These are phyloP conservation scores for Trichomalopsis sarcophagae DNA, from an alignment of 1,140 invertebrate species.

Conservation along the genomic window DNA sequence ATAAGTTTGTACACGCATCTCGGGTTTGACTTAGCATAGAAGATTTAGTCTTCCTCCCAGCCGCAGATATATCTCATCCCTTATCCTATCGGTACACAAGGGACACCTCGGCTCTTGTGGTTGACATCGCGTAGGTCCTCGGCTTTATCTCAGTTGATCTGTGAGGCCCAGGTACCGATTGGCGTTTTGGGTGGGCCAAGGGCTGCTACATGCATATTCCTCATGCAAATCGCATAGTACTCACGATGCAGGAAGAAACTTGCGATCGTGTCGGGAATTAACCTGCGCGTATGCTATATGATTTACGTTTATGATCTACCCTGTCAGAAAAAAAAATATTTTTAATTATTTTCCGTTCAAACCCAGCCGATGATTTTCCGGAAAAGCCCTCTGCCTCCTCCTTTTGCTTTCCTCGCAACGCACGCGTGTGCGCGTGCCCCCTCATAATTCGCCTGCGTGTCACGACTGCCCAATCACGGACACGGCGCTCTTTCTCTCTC, in stretches of 20 bases:
- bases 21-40: background rate
- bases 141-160: slow-evolving; percentile 15
- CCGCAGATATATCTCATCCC: background rate
- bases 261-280: background rate
- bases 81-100: background rate
- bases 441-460: slow-evolving; percentile 48
- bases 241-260: background rate
- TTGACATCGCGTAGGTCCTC: background rate
- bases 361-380: background rate
- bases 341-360: background rate
- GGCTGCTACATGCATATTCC: background rate
- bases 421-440: slow-evolving; percentile 17
- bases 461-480: slow-evolving; percentile 20
- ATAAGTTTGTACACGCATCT: background rate
- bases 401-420: slow-evolving; percentile 8
- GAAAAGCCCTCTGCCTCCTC: background rate
- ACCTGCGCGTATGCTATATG: background rate
- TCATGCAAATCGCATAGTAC: slow-evolving; percentile 4
- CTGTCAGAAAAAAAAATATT: background rate
- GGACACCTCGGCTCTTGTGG: background rate
- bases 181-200: background rate
- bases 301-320: background rate
- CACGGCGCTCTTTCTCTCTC: background rate
- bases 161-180: slow-evolving; percentile 17
- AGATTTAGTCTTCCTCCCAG: background rate